phyloP scores from a whole-genome alignment of 2,113 vertebrate genomes.

The Thinocorus orbignyianus region DNA sequence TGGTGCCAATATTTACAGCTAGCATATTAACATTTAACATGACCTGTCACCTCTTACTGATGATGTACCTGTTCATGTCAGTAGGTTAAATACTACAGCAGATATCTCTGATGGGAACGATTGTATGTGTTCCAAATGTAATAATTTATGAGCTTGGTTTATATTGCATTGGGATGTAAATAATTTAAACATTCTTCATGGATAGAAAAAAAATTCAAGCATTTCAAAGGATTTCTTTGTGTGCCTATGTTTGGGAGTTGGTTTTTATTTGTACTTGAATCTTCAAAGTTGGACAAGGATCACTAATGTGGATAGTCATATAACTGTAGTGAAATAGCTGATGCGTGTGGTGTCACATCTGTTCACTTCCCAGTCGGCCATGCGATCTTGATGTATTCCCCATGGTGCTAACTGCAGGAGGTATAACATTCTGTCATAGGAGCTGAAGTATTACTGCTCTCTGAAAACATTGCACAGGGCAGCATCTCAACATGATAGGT shows the following conservation, averaged over 20 bases:
- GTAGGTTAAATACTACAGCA: not conserved
- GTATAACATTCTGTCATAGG: not conserved
- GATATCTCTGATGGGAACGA: not conserved
- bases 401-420: not conserved
- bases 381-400: not conserved
- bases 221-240: not conserved
- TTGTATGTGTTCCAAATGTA: not conserved
- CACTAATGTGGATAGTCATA: not conserved
- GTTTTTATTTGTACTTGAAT: not conserved
- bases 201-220: not conserved
- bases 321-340: not conserved
- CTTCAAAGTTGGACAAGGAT: not conserved
- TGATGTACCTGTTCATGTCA: not conserved
- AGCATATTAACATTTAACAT: not conserved
- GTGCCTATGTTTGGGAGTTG: not conserved
- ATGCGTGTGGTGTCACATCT: not conserved
- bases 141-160: not conserved
- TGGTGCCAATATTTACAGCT: not conserved
- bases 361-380: not conserved
- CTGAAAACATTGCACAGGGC: not conserved
- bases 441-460: not conserved
- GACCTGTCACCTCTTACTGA: not conserved
- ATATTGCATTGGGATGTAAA: not conserved
- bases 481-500: not conserved
- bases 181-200: not conserved